Evolutionary conservation across 2,797 vertebrate species (phyloP).

Genomic region (Silurus aristotelis): DNA sequence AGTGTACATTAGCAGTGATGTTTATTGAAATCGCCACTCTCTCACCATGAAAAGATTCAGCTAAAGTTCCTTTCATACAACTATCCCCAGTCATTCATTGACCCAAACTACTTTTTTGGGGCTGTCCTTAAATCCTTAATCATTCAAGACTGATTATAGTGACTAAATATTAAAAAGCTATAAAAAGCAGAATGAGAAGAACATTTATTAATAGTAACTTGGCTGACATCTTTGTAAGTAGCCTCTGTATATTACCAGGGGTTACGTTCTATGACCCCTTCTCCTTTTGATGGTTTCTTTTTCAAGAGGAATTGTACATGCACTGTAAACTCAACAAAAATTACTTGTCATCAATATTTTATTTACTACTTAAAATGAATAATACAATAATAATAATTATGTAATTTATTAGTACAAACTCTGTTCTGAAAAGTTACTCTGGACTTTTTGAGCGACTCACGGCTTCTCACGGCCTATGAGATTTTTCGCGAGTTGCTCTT

Average conservation of each 20-base stretch:
- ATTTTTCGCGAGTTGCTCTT: no score
- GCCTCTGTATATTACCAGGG: background rate
- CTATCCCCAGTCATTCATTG: background rate
- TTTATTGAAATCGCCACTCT: background rate
- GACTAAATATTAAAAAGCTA: conserved; percentile 8
- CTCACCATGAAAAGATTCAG: background rate
- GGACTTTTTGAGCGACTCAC: no score
- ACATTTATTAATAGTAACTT: background rate
- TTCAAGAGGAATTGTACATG: no score
- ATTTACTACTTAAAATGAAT: no score
- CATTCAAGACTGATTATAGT: background rate
- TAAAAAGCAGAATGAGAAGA: background rate
- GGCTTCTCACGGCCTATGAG: no score
- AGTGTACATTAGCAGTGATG: background rate
- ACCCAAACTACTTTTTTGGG: background rate
- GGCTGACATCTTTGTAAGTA: background rate
- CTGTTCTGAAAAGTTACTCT: no score
- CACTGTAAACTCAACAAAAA: no score
- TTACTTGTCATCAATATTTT: no score
- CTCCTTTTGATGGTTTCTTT: no score
- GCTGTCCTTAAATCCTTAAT: background rate
- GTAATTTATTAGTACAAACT: no score
- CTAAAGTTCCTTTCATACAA: background rate
- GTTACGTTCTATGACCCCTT: no score
- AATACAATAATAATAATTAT: no score